Evolutionary conservation across 1,140 invertebrate species (phyloP), one percentile per base, ranked within the genome.

Genomic region (Drosophila parabipectinata): DNA sequence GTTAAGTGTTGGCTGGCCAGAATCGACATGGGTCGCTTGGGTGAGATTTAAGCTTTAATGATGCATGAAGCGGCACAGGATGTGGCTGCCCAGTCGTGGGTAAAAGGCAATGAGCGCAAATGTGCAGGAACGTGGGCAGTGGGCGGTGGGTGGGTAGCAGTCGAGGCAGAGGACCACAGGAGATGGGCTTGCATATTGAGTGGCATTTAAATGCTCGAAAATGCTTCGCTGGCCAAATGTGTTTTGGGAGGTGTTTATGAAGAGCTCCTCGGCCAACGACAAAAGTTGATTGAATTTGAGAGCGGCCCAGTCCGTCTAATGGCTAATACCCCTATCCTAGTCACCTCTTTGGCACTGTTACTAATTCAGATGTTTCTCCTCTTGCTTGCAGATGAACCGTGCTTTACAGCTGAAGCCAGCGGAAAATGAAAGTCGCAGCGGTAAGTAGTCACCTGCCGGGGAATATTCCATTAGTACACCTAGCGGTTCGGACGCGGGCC

Each of bases 361-460:
- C 28, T 12, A 28, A 47, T 5, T 32, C 39, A 44, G 18, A 54
- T 52, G 58, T 48, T 50, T 47, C 14, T 50, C 5, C 21, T 37
- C 37, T 69, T 48, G 9, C 26, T 68, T 97, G 37, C 95, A 99
- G 98, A 99, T 99, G 98, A 98, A 99, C 96, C 97, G 98, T 95
- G 97, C 98, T 94, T 98, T 99, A 94, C 98, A 99, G 95, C 98
- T 99, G 94, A 99, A 99, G 94, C 98, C 98, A 94, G 98, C 98
- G 94, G 98, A 99, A 94, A 98, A 97, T 94, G 98, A 99, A 95
- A 98, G 98, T 94, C 97, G 98, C 95, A 98, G 97, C 96, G 98
- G 98, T 98, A 94, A 95, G 93, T 93, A 85, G 79, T 78, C 61
- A 68, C 74, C 77, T 80, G 76, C 54, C 48, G 55, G 57, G 26